A percentile compares a stretch with the other conserved stretches of the same genome.
These are phyloP conservation scores for Staurois parvus DNA, from an alignment of 2,797 vertebrate species.

Conservation along the genomic window DNA sequence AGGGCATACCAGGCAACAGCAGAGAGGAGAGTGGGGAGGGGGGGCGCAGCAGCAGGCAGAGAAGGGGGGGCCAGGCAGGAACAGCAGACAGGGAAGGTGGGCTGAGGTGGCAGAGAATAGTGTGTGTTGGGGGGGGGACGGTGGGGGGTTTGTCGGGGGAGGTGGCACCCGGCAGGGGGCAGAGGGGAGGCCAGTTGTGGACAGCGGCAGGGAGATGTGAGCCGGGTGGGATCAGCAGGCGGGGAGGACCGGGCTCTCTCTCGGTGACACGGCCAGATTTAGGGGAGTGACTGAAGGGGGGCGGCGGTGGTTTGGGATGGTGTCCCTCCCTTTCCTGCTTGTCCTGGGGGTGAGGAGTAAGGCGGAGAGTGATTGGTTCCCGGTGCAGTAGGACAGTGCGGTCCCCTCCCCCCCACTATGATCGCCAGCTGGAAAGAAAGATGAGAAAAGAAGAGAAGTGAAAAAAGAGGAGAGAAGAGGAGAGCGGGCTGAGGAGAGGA, in stretches of 20 bases:
- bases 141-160: no score
- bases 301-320: neutral
- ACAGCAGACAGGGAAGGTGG: neutral
- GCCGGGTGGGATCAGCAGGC: neutral
- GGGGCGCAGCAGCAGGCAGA: no score
- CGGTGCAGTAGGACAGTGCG: constrained; percentile 23
- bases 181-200: no score
- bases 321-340: constrained; percentile 21
- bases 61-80: no score
- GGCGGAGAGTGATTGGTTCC: constrained; percentile 44
- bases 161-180: no score
- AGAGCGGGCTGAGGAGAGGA: neutral
- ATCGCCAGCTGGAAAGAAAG: constrained; percentile 55
- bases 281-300: constrained; percentile 15
- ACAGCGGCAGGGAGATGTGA: no score
- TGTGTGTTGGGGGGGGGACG: no score
- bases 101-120: no score
- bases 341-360: constrained; percentile 38
- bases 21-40: no score
- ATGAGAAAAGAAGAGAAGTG: constrained; percentile 61
- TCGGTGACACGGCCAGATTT: neutral
- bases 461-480: neutral
- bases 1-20: no score
- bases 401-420: constrained; percentile 43
- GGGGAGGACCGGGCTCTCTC: neutral